Evolutionary conservation across 2,888 invertebrate genomes (phyloP), one percentile per base, ranked within the genome.

Genomic region (Drosophila limbata): DNA sequence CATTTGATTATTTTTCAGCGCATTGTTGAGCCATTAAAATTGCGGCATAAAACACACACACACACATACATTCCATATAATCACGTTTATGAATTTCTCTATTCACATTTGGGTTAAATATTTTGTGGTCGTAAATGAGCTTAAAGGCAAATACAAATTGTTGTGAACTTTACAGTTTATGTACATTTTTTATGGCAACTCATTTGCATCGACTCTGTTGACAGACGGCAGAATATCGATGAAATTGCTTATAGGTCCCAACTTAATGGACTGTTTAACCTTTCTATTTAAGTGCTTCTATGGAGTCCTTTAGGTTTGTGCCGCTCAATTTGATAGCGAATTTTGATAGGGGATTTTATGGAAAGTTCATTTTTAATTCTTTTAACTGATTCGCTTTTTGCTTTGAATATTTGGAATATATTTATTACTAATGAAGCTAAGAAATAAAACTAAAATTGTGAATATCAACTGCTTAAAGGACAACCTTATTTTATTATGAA

Each of bases 1-100:
- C 81, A 85, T 83, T 68, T 76, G 78, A 78, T 71, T 81, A 70
- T 80, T 62, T 67, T 69, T 21, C 15, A 35, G 31, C 50, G 42
- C 48, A 31, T 59, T 52, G 48, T 53, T 59, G 57, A n/a, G 37
- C 51, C 40, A 56, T 40, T 57, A 69, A 66, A 44, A 48, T 35
- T 42, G 51, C 33, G 57, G 56, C 11, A 51, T 13, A 31, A 55
- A 25, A 15, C 10, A 35, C 47, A 52, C 39, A 19, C 37, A 37
- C 5, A 40, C 25, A 35, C 21, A 28, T 33, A 39, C 44, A 21
- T 10, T 6, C 4, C 17, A 17, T 44, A 21, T 53, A 15, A 28
- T 48, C 17, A 33, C 25, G 3, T n/a, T 10, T 35, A 17, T 37
- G n/a, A 35, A 15, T 50, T 11, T 40, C n/a, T 37, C 31, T 57